Percentiles rank a stretch among this genome's conserved stretches.
Evolutionary conservation across 2,888 invertebrate genomes (phyloP).

Genomic region (Cantharis rufa): DNA sequence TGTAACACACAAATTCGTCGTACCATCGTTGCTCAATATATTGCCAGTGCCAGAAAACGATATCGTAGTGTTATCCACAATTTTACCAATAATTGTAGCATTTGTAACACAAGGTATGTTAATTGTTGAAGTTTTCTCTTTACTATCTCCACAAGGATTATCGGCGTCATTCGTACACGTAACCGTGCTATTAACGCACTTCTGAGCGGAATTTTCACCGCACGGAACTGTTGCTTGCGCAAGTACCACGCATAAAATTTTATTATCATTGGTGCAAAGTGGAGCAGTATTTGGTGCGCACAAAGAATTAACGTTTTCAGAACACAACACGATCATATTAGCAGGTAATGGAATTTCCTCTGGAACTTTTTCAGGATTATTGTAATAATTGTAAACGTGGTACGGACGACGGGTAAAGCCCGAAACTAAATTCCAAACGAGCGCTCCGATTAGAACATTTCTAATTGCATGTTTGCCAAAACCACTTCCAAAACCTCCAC

Average conservation of each 20-base stretch:
- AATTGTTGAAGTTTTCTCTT: constrained; percentile 37
- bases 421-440: constrained; percentile 46
- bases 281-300: constrained; percentile 47
- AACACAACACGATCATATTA: constrained; percentile 46
- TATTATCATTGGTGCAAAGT: constrained; percentile 47
- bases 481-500: constrained; percentile 34
- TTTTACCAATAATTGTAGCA: constrained; percentile 45
- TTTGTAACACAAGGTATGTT: constrained; percentile 49
- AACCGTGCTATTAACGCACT: constrained; percentile 44
- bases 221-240: constrained; percentile 44
- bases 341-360: constrained; percentile 46
- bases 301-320: constrained; percentile 45
- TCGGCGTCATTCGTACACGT: constrained; percentile 41
- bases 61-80: constrained; percentile 18
- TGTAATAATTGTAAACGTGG: constrained; percentile 50
- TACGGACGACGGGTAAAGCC: constrained; percentile 43
- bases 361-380: constrained; percentile 43
- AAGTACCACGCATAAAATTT: constrained; percentile 48
- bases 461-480: constrained; percentile 44
- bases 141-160: constrained; percentile 39
- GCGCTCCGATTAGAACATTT: constrained; percentile 47
- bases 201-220: constrained; percentile 38
- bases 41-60: constrained; percentile 4
- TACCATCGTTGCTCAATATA: background rate
- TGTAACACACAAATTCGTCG: constrained; percentile 45